A percentile compares a stretch with the other conserved stretches of the same genome.
These are phyloP conservation scores for Eudiplozoon nipponicum DNA, from an alignment of 2,888 invertebrate genomes.

Conservation along the genomic window DNA sequence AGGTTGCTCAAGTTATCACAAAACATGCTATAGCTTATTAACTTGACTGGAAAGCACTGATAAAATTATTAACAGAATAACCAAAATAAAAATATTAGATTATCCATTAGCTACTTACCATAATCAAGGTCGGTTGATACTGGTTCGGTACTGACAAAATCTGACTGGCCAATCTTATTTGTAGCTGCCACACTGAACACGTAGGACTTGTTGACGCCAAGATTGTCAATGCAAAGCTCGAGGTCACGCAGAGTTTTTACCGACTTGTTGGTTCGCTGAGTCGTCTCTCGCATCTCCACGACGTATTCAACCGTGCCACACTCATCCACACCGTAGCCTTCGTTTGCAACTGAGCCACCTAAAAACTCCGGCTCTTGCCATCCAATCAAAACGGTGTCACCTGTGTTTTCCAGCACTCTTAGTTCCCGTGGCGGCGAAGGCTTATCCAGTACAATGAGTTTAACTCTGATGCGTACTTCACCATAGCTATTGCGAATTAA, in stretches of 20 bases:
- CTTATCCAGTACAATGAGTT: conserved; percentile 19
- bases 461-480: too few species aligned
- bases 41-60: too few species aligned
- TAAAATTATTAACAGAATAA: too few species aligned
- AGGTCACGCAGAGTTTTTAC: conserved; percentile 3
- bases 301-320: conserved; percentile 8
- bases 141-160: conserved; percentile 14
- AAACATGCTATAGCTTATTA: too few species aligned
- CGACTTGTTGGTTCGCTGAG: conserved; percentile 6
- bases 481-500: conserved; percentile 23
- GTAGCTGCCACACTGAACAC: conserved; percentile 13
- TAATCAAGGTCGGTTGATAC: conserved; percentile 10
- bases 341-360: conserved; percentile 6
- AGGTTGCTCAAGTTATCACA: too few species aligned
- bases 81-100: too few species aligned
- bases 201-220: conserved; percentile 11
- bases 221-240: neutral
- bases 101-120: too few species aligned
- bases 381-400: conserved; percentile 5
- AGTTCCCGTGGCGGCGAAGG: conserved; percentile 23
- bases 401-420: conserved; percentile 19
- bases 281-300: conserved; percentile 9
- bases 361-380: conserved; percentile 14
- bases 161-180: conserved; percentile 15
- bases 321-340: neutral